Evolutionary conservation across 2,797 vertebrate species (phyloP), one percentile per base, ranked within the genome.

Genomic region (Lithobates sylvaticus): DNA sequence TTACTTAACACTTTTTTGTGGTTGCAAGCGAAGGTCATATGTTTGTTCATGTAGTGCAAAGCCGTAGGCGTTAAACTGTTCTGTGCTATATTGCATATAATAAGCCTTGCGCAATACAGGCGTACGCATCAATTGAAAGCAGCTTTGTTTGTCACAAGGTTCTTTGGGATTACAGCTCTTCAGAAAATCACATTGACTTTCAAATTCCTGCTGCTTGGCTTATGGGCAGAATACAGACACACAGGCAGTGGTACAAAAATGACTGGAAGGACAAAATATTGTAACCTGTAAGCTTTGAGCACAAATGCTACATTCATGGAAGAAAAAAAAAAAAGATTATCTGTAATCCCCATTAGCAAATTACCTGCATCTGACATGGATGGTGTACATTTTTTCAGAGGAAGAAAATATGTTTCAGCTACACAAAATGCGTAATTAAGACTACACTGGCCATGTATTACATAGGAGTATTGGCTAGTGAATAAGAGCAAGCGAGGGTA

Each of bases 101-200:
- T 70, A 23, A 81, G 80, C 88, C 71, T 81, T 15, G 75, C 21
- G 81, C 0, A 88, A 72, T 50, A 84, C 85, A 87, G 84, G 76
- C 85, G 77, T 27, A 88, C 76, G 90, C 29, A 91, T 77, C 42
- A 88, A 75, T 44, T 90, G 42, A 88, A 90, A 89, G 89, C 5
- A 88, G 42, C 21, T 91, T 90, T 89, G 70, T 88, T 85, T 91
- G 67, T 23, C 90, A 84, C 21, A 88, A 84, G 69, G 44, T 58
- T 89, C 88, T 83, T 88, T 88, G 78, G 36, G n/a, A 42, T 65
- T 68, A 44, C 54, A 78, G 42, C 71, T 74, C 70, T 88, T 90
- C 69, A 86, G 78, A 89, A 91, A 85, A 83, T 50, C 36, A 88
- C 89, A 83, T 50, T 84, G 87, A 89, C 36, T 84, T 26, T 67